phyloP scores from a whole-genome alignment of 2,113 vertebrate species.

The Pluvialis apricaria region DNA sequence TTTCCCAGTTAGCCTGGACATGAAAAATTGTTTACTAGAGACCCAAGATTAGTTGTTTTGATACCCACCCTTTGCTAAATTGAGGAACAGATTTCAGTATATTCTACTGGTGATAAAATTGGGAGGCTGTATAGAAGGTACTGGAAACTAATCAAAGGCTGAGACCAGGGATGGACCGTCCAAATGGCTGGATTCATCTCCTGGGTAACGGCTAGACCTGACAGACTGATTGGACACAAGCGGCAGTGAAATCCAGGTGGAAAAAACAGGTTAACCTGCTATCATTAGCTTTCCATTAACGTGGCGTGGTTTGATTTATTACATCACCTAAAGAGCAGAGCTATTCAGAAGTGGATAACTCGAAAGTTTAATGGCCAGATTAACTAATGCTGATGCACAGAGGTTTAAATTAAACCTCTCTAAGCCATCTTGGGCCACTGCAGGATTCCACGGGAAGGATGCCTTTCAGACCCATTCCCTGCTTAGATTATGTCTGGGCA shows the following conservation, averaged over 20 bases:
- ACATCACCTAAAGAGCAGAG: conserved; percentile 32
- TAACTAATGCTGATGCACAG: conserved; percentile 37
- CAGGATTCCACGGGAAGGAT: not conserved
- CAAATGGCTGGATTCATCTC: not conserved
- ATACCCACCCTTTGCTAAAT: not conserved
- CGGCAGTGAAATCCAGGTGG: conserved; percentile 5
- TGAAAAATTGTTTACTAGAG: not conserved
- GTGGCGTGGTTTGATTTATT: conserved; percentile 40
- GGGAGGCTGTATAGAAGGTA: not conserved
- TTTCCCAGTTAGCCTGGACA: not conserved
- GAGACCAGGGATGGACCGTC: not conserved
- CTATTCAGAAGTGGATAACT: conserved; percentile 43
- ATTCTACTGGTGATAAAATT: not conserved
- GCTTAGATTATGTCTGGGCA: not conserved
- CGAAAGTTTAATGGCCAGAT: conserved; percentile 42
- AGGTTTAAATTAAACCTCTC: conserved; percentile 41
- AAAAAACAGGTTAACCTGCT: not conserved
- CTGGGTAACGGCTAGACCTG: not conserved
- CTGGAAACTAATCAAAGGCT: not conserved
- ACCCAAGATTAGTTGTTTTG: not conserved
- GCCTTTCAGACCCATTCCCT: not conserved
- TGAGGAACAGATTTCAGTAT: not conserved
- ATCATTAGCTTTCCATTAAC: conserved; percentile 48
- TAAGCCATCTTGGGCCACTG: not conserved
- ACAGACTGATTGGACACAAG: not conserved